A percentile compares a stretch with the other conserved stretches of the same genome.
Evolutionary conservation across 2,113 vertebrate species (phyloP).

Genomic region (Chrysochloris asiatica): DNA sequence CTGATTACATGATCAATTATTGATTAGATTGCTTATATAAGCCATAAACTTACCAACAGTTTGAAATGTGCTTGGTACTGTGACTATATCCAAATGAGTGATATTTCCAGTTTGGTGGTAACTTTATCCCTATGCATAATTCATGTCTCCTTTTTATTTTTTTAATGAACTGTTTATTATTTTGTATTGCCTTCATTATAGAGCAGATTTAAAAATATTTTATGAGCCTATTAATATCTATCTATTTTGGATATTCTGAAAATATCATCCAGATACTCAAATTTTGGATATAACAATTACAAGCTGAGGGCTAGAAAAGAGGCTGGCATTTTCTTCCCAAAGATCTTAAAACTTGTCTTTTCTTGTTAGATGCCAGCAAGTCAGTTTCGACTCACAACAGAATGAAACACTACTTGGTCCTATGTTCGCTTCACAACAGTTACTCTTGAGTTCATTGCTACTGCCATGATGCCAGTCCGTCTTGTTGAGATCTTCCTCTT

Average conservation of each 20-base stretch:
- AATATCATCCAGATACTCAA: background rate
- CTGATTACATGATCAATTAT: background rate
- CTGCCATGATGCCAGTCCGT: too few relatives aligned
- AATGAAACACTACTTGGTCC: too few relatives aligned
- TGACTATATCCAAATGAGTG: background rate
- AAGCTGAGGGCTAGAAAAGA: conserved; percentile 13
- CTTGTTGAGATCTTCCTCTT: too few relatives aligned
- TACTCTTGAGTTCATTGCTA: too few relatives aligned
- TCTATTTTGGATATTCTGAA: background rate
- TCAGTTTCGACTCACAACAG: too few relatives aligned
- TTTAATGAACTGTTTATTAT: background rate
- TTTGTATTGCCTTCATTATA: conserved; percentile 19
- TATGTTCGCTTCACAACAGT: too few relatives aligned
- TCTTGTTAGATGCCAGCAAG: too few relatives aligned
- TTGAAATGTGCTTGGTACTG: background rate
- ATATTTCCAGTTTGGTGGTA: too few relatives aligned
- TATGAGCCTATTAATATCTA: background rate
- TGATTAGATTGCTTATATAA: background rate
- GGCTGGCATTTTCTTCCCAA: background rate
- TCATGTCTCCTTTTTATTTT: background rate
- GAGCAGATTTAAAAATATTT: conserved; percentile 8
- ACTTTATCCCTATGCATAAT: background rate
- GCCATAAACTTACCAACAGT: background rate
- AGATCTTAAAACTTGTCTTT: conserved; percentile 10
- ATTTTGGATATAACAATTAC: background rate